A percentile compares a stretch with the other conserved stretches of the same genome.
Conservation (phyloP, 2,888 invertebrate species). For the Oegoconia quadripuncta region DNA sequence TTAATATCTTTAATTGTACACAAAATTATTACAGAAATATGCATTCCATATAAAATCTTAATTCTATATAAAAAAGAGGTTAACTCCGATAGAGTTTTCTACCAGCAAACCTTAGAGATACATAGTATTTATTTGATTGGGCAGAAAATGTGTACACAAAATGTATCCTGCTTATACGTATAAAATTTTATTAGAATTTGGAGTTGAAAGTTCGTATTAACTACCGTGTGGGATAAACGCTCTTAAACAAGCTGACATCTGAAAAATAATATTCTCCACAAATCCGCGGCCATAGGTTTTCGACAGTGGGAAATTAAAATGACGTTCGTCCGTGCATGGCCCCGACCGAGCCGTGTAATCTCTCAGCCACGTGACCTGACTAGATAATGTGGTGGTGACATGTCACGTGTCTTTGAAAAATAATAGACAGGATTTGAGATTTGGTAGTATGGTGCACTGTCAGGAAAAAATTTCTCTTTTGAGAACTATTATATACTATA, state of each 20-base stretch:
- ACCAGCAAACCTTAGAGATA: no score
- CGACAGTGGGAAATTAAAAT: conserved; percentile 27
- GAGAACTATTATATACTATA: neutral
- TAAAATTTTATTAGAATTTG: no score
- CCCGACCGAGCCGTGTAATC: conserved; percentile 17
- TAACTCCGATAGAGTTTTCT: no score
- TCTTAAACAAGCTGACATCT: no score
- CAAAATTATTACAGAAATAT: no score
- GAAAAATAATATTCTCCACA: neutral
- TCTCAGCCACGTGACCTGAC: conserved; percentile 19
- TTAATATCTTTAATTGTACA: no score
- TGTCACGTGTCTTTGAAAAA: conserved; percentile 8
- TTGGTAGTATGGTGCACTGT: neutral
- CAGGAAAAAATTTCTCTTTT: neutral
- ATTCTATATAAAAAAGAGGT: no score
- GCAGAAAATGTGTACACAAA: no score
- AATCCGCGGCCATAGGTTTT: conserved; percentile 14
- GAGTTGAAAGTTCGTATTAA: no score
- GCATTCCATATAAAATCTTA: no score
- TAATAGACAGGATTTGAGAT: neutral
- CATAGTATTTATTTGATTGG: no score
- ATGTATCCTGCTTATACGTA: no score
- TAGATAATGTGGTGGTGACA: conserved; percentile 5
- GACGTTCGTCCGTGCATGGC: conserved; percentile 21
- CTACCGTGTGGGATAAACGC: neutral